Evolutionary conservation across 2,797 vertebrate species (phyloP).

Genomic region (Heteromormyrus szaboi): DNA sequence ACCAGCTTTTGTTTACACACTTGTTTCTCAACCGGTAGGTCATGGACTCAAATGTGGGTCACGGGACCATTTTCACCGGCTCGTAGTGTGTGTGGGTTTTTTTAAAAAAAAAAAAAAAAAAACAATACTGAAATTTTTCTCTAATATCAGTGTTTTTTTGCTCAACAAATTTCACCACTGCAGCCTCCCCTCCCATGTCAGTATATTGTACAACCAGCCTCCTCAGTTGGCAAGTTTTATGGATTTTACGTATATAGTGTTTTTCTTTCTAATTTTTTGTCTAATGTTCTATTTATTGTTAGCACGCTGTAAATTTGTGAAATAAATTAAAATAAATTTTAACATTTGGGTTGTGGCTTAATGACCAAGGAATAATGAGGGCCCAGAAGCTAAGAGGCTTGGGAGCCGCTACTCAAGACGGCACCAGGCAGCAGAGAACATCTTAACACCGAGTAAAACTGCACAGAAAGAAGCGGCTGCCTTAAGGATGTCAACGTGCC

Average conservation of each 20-base stretch:
- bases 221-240: neutral
- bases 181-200: neutral
- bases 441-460: neutral
- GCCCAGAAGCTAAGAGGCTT: neutral
- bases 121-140: neutral
- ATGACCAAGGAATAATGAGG: neutral
- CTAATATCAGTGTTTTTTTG: neutral
- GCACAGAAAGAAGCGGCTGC: neutral
- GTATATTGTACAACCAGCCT: neutral
- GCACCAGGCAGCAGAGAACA: neutral
- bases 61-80: neutral
- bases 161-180: neutral
- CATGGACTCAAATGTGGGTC: neutral
- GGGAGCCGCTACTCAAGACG: neutral
- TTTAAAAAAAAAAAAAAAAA: neutral
- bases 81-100: neutral
- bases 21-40: neutral
- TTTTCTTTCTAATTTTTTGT: neutral
- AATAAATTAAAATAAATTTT: neutral
- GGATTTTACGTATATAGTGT: neutral
- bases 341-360: neutral
- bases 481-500: neutral
- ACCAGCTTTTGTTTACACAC: neutral
- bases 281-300: neutral
- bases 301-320: neutral